phyloP scores from a whole-genome alignment of 2,797 vertebrate species.

The Mustela erminea region DNA sequence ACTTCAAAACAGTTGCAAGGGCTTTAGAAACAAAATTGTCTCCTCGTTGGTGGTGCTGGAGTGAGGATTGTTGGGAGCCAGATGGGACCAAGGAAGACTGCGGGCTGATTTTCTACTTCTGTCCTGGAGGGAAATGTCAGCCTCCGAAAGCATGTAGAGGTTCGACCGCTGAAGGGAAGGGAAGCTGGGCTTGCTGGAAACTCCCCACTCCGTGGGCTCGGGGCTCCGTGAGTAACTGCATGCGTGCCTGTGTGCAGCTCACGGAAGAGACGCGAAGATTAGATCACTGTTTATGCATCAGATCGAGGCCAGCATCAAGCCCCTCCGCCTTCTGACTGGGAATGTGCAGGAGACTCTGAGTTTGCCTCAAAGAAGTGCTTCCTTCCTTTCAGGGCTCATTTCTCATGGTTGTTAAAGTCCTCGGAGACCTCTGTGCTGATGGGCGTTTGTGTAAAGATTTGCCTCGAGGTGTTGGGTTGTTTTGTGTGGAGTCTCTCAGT shows the following conservation, averaged over 20 bases:
- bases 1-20: background rate
- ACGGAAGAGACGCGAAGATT: background rate
- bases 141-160: background rate
- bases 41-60: background rate
- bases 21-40: background rate
- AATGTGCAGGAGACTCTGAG: background rate
- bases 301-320: background rate
- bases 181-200: background rate
- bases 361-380: background rate
- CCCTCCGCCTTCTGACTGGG: background rate
- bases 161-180: background rate
- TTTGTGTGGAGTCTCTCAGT: background rate
- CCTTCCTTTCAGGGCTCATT: background rate
- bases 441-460: background rate
- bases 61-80: background rate
- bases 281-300: background rate
- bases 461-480: background rate
- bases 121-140: background rate
- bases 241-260: background rate
- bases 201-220: background rate
- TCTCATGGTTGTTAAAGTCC: background rate
- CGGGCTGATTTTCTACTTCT: background rate
- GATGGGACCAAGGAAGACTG: background rate
- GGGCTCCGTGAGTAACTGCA: background rate
- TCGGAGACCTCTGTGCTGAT: rapidly evolving